Base-by-base conservation (phyloP, 2,797 vertebrate species). In the Perodicticus potto region DNA sequence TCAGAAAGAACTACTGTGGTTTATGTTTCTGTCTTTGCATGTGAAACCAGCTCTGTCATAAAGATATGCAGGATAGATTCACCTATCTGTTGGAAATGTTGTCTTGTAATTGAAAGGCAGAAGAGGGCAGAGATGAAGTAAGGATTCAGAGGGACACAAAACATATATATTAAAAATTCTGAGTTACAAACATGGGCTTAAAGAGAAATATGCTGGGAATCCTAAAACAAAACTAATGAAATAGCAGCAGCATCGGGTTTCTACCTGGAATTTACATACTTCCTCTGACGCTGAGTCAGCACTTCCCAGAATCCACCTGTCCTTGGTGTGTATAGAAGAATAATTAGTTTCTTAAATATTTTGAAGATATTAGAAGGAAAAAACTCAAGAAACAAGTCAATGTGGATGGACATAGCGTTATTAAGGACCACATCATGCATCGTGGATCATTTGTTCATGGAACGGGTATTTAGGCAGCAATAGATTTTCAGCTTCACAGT, bases 331-430 rank as follows among this genome's bases (percentile, higher is more conserved):
- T 91, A 95, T 8, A 63, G 16, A 40, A 91, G 12, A 65, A 95
- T 93, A 92, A 91, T 69, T 69, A 3, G 5, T 92, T 83, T 92
- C 59, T 93, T 78, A 84, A 69, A 92, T 10, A 89, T 77, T 95
- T 84, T 81, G 81, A 94, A 93, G n/a, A 67, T 82, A 53, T 53
- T 32, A 78, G 7, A 89, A 92, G 34, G 34, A 85, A 61, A 88
- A 12, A 93, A 72, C 23, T 72, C 19, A 92, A 55, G 65, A 90
- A 84, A 83, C 0, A 55, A 80, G 37, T 55, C 29, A n/a, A 63
- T 3, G 3, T 59, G 67, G 32, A 63, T 67, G 45, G 29, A 76
- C 32, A 37, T 6, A 37, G 32, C 49, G 3, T 34, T 55, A 0
- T 70, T 82, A 80, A 67, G 27, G 19, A 32, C 32, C 3, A 65